Percentiles rank a stretch among this genome's conserved stretches.
phyloP scores from a whole-genome alignment of 2,113 vertebrate genomes.

The Lagopus leucura region DNA sequence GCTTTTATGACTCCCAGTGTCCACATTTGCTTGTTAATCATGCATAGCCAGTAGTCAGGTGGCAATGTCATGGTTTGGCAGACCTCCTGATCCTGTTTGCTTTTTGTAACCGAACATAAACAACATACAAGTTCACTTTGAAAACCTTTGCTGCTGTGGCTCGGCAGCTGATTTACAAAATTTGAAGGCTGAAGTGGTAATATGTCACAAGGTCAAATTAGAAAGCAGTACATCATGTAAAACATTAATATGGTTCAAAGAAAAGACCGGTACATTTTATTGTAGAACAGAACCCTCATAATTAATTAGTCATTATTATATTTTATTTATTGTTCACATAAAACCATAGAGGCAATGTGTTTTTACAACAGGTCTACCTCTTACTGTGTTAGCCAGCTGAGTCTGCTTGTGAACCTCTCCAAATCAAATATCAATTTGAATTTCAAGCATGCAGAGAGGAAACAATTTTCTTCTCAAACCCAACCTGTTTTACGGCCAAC shows the following conservation, averaged over 20 bases:
- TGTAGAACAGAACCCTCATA: not conserved
- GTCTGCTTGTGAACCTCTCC: not conserved
- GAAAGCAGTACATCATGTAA: not conserved
- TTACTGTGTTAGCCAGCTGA: not conserved
- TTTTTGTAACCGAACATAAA: slow-evolving; percentile 50
- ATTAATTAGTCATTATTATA: not conserved
- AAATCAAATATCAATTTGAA: slow-evolving; percentile 37
- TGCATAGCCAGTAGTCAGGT: slow-evolving; percentile 2
- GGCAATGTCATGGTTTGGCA: slow-evolving; percentile 2
- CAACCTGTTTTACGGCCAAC: not conserved
- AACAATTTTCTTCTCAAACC: slow-evolving; percentile 14
- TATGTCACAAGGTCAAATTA: not conserved
- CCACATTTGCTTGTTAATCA: slow-evolving; percentile 33
- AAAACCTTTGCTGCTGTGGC: slow-evolving; percentile 17
- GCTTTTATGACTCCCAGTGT: slow-evolving; percentile 17
- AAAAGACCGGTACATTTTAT: not conserved
- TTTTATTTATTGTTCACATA: not conserved
- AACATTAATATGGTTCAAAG: not conserved
- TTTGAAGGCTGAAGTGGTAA: not conserved
- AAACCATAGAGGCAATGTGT: not conserved
- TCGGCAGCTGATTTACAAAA: not conserved
- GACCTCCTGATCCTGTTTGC: not conserved
- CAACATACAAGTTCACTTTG: not conserved
- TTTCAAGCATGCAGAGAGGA: slow-evolving; percentile 9
- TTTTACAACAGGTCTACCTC: slow-evolving; percentile 1